phyloP scores from a whole-genome alignment of 2,797 vertebrate genomes.

The Steatocranus sp. region DNA sequence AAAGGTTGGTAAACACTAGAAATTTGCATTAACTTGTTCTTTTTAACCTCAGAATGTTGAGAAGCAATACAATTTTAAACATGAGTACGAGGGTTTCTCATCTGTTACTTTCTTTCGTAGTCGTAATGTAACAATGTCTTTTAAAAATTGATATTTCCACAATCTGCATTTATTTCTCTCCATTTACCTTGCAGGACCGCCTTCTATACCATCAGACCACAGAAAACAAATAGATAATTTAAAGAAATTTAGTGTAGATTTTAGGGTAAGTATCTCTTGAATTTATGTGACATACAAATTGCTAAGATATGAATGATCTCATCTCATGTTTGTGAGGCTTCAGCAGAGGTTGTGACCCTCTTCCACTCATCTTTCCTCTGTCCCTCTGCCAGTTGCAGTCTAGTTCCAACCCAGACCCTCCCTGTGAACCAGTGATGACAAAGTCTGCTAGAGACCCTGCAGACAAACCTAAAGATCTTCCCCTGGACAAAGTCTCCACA shows the following conservation, averaged over 20 bases:
- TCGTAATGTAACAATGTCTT: neutral
- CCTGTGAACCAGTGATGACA: conserved; percentile 85
- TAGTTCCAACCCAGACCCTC: conserved; percentile 86
- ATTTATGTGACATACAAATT: neutral
- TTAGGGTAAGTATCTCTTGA: conserved; percentile 86
- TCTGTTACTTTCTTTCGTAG: neutral
- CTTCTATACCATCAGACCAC: conserved; percentile 90
- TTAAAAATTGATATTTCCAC: neutral
- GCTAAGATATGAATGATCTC: neutral
- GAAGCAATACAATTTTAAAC: neutral
- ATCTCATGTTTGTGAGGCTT: neutral
- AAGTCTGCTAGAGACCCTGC: conserved; percentile 84
- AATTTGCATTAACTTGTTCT: neutral
- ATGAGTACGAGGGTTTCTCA: neutral
- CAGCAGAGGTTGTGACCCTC: neutral
- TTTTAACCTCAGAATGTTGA: neutral
- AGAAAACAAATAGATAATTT: conserved; percentile 99
- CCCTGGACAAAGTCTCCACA: conserved; percentile 80
- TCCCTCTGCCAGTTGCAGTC: conserved; percentile 85
- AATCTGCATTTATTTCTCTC: neutral
- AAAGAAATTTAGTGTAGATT: conserved; percentile 99
- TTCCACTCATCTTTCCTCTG: neutral
- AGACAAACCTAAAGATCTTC: conserved; percentile 89
- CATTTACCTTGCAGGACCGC: conserved; percentile 76
- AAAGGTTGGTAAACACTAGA: conserved; percentile 82